Evolutionary conservation across 2,888 invertebrate species (phyloP).

Genomic region (Epiblema foenella): DNA sequence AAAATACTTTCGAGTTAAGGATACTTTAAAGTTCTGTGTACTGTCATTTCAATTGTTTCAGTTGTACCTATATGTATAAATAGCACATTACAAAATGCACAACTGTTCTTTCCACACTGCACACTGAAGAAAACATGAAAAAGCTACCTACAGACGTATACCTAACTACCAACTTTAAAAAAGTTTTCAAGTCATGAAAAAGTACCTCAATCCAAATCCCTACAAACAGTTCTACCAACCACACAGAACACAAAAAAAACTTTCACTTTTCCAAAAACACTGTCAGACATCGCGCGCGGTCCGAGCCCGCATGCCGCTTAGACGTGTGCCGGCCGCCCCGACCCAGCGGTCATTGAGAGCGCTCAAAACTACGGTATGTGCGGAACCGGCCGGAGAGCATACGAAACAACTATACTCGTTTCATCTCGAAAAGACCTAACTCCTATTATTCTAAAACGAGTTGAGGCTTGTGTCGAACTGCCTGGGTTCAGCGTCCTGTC

Average conservation of each 20-base stretch:
- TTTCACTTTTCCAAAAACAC: slow-evolving; percentile 43
- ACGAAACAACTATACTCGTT: slow-evolving; percentile 66
- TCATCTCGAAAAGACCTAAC: slow-evolving; percentile 28
- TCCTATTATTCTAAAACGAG: slow-evolving; percentile 15
- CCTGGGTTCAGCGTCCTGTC: slow-evolving; percentile 56
- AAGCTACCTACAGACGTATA: background rate
- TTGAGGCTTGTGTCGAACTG: slow-evolving; percentile 11
- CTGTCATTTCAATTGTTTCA: background rate
- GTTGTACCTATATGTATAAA: background rate
- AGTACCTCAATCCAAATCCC: slow-evolving; percentile 22
- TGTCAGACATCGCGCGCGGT: slow-evolving; percentile 51
- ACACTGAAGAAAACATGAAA: slow-evolving; percentile 14
- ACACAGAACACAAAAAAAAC: slow-evolving; percentile 41
- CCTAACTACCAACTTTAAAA: background rate
- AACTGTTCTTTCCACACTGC: background rate
- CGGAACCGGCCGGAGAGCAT: slow-evolving; percentile 80
- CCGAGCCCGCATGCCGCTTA: slow-evolving; percentile 49
- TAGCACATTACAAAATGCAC: slow-evolving; percentile 15
- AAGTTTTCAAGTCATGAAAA: slow-evolving; percentile 25
- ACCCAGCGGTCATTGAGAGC: slow-evolving; percentile 88
- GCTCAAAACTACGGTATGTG: slow-evolving; percentile 79
- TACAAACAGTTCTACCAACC: slow-evolving; percentile 21
- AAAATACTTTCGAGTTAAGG: background rate
- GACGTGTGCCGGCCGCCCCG: slow-evolving; percentile 86
- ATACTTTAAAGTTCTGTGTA: background rate